phyloP scores from a whole-genome alignment of 92 coral and sea anemone genomes.

The Zoanthus sansibaricus region DNA sequence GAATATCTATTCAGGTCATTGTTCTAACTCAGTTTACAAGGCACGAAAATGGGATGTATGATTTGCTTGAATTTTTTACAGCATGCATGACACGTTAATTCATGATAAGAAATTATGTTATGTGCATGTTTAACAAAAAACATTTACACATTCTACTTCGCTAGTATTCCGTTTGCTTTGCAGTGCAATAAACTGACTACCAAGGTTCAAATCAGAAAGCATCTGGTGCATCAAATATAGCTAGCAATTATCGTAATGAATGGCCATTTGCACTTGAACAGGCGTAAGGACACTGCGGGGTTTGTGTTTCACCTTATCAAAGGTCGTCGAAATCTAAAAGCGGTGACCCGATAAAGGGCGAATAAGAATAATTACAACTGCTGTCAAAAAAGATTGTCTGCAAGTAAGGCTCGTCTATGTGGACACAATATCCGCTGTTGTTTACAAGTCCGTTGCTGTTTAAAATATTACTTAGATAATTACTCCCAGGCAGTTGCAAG shows the following conservation, averaged over 20 bases:
- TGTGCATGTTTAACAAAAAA: too few relatives aligned
- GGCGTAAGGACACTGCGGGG: neutral
- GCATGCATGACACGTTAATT: too few relatives aligned
- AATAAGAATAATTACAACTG: conserved; percentile 48
- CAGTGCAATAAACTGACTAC: too few relatives aligned
- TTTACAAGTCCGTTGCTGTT: conserved; percentile 37
- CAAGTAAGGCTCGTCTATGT: conserved; percentile 85
- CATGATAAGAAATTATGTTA: too few relatives aligned
- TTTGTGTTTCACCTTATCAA: neutral
- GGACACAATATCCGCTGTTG: conserved; percentile 73
- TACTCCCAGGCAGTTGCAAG: conserved; percentile 12
- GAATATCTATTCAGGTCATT: too few relatives aligned
- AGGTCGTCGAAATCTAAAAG: conserved; percentile 43
- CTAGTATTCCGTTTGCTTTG: neutral
- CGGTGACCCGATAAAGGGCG: conserved; percentile 40
- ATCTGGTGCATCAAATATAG: too few relatives aligned
- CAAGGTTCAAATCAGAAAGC: too few relatives aligned
- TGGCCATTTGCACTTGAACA: neutral
- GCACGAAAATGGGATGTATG: too few relatives aligned
- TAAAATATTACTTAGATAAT: conserved; percentile 24
- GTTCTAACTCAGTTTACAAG: too few relatives aligned
- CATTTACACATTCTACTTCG: too few relatives aligned
- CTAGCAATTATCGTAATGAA: neutral
- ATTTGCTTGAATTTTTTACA: too few relatives aligned
- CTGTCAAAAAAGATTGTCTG: conserved; percentile 77